Base-by-base conservation (phyloP, 2,888 invertebrate species). In the Agrochola litura region DNA sequence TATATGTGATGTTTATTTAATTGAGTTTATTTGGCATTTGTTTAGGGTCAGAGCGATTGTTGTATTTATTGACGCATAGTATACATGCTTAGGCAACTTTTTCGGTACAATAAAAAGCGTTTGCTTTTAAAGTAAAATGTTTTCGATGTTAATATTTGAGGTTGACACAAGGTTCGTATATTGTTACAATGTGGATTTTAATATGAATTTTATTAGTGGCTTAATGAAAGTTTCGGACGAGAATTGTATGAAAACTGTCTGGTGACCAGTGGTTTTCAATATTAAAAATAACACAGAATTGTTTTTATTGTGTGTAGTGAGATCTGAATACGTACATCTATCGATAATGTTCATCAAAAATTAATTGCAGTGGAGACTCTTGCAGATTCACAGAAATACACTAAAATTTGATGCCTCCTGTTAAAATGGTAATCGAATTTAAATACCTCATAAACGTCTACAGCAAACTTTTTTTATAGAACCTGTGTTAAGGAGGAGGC, bases 1-100 rank as follows among this genome's bases (percentile, higher is more conserved):
- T 89, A 87, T 88, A 87, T 83, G 89, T 92, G 91, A 93, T 93
- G 92, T 88, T 90, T 92, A 92, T 94, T 94, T 95, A 92, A 95
- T 95, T 92, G 90, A 91, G 90, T 93, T 94, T 90, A 92, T 92
- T 92, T 92, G 89, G 85, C 79, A 83, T 89, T 90, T 89, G 88
- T 88, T 87, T 87, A 88, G 86, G 83, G 81, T 75, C 70, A 65
- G 64, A 73, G 60, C 52, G 71, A 77, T 85, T 85, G 85, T 90
- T 87, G 76, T 79, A 73, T 83, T 83, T 88, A 87, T 88, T 87
- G 81, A 82, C 78, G 80, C 65, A 77, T 78, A 71, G 72, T 56
- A 68, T 74, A 78, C 64, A 77, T 79, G 83, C 58, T 78, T 41
- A 56, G 37, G 64, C n/a, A 79, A 84, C 74, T 80, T 86, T 89